Conservation (phyloP, 2,888 invertebrate species). For the Stenichneumon culpator region DNA sequence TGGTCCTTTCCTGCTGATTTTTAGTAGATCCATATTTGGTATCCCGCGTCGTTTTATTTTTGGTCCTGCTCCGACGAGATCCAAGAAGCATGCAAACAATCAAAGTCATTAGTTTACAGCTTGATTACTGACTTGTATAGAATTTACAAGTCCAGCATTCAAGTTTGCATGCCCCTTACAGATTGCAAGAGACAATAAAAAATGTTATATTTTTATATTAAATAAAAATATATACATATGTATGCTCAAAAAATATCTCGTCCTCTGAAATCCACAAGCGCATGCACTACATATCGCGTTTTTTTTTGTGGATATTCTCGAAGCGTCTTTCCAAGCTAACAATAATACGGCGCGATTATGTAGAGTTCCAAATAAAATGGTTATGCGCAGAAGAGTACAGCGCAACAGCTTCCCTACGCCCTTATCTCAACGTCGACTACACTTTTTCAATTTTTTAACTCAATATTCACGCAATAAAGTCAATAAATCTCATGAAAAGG, state of each 20-base stretch:
- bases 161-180: no score
- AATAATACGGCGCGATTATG: background rate
- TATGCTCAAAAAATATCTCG: no score
- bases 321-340: background rate
- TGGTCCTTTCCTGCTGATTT: background rate
- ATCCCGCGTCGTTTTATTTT: background rate
- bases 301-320: background rate
- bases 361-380: background rate
- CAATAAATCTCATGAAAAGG: background rate
- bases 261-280: background rate
- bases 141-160: no score
- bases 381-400: background rate
- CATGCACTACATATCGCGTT: background rate
- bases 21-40: background rate
- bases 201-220: no score
- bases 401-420: background rate
- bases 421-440: background rate
- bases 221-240: no score
- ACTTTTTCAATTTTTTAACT: background rate
- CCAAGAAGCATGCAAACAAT: background rate
- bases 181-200: no score
- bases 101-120: background rate
- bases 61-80: background rate
- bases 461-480: background rate
- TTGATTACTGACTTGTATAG: no score